Conservation (phyloP, 1,140 invertebrate species). For the Temnothorax nylanderi region DNA sequence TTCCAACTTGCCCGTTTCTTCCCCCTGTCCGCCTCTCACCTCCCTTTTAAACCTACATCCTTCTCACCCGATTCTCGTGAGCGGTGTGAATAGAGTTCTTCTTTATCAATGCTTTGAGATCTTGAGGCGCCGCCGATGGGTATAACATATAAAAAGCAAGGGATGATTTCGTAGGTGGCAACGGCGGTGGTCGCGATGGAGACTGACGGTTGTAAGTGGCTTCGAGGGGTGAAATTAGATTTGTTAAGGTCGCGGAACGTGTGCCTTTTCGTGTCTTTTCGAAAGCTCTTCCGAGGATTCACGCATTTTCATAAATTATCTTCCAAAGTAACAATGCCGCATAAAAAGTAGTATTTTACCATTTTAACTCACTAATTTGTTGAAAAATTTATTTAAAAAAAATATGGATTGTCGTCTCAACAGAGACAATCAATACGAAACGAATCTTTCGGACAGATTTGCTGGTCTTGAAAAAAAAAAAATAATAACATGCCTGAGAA, state of each 20-base stretch:
- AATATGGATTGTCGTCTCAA: neutral
- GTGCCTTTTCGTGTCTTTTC: neutral
- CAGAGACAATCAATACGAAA: neutral
- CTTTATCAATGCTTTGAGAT: conserved; percentile 72
- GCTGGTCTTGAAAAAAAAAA: neutral
- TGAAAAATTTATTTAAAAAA: conserved; percentile 40
- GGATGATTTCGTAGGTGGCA: conserved; percentile 35
- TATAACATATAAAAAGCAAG: neutral
- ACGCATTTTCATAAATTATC: conserved; percentile 8
- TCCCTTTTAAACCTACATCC: neutral
- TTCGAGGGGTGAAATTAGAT: conserved; percentile 63
- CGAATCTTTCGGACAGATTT: neutral
- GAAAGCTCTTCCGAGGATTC: neutral
- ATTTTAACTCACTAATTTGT: conserved; percentile 48
- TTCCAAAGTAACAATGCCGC: conserved; percentile 40
- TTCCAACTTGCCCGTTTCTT: conserved; percentile 11
- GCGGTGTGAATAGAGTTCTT: conserved; percentile 61
- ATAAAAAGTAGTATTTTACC: neutral
- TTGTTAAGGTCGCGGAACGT: conserved; percentile 57
- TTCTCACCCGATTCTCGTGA: neutral
- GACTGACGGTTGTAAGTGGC: conserved; percentile 6
- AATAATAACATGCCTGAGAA: neutral
- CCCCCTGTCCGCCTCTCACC: conserved; percentile 1
- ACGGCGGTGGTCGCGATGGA: neutral
- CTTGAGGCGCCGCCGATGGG: conserved; percentile 41